Evolutionary conservation across 2,113 vertebrate species (phyloP).

Genomic region (Menidia beryllina): DNA sequence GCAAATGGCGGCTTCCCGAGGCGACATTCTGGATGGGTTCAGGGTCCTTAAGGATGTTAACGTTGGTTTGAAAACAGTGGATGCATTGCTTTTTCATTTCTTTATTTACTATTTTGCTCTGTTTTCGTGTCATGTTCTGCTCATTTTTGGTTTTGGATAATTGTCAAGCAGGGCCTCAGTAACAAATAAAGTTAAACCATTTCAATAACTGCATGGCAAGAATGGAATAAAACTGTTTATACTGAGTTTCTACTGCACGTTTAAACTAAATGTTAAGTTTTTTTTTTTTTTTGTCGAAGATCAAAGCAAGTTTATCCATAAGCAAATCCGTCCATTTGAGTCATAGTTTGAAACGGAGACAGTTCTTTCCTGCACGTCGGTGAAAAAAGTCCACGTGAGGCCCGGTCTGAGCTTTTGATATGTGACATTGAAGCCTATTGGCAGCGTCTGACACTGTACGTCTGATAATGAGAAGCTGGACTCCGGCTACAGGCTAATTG

Average conservation of each 20-base stretch:
- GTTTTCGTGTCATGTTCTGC: neutral
- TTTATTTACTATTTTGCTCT: neutral
- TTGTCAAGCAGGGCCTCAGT: neutral
- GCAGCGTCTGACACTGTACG: neutral
- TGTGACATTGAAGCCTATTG: slow-evolving; percentile 30
- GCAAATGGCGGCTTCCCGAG: slow-evolving; percentile 28
- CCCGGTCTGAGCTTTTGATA: slow-evolving; percentile 7
- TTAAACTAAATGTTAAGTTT: neutral
- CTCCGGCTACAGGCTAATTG: slow-evolving; percentile 49
- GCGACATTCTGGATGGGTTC: slow-evolving; percentile 1
- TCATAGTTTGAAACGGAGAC: neutral
- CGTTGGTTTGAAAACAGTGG: slow-evolving; percentile 21
- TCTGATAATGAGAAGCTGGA: slow-evolving; percentile 37
- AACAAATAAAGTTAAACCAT: neutral
- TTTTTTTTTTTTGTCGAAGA: too few species aligned
- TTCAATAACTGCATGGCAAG: too few species aligned
- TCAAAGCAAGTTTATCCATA: neutral
- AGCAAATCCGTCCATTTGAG: neutral
- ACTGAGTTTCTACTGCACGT: neutral
- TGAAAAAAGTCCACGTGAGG: neutral
- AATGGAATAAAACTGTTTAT: neutral
- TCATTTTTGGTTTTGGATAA: neutral
- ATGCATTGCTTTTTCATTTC: neutral
- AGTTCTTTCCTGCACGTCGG: slow-evolving; percentile 25
- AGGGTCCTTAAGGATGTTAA: slow-evolving; percentile 22